These are phyloP conservation scores for Drosophila putrida DNA, from an alignment of 2,888 invertebrate genomes.

Conservation along the genomic window DNA sequence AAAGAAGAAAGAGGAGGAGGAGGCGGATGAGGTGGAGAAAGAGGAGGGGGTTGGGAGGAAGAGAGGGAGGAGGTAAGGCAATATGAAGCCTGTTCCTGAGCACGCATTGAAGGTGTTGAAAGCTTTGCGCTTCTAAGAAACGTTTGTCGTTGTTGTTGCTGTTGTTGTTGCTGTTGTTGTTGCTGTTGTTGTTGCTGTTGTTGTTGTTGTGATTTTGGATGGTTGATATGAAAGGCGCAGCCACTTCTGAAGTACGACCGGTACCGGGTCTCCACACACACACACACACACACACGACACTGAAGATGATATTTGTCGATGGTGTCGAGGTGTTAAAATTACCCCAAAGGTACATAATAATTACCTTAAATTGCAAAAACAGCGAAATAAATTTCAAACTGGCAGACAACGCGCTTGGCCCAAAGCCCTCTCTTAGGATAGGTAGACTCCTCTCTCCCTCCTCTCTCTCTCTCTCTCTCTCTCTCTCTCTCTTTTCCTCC, in stretches of 20 bases:
- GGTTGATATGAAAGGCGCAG: slow-evolving; percentile 68
- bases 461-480: background rate
- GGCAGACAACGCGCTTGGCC: slow-evolving; percentile 53
- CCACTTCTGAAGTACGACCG: slow-evolving; percentile 59
- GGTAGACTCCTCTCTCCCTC: slow-evolving; percentile 9
- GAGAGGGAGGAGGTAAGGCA: background rate
- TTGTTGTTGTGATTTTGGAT: slow-evolving; percentile 72
- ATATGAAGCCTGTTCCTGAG: slow-evolving; percentile 57
- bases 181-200: slow-evolving; percentile 58
- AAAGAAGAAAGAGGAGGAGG: background rate
- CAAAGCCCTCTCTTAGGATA: slow-evolving; percentile 44
- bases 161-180: slow-evolving; percentile 63
- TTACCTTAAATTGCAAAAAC: slow-evolving; percentile 85
- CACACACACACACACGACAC: slow-evolving; percentile 5
- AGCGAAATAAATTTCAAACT: slow-evolving; percentile 83
- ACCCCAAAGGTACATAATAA: slow-evolving; percentile 85
- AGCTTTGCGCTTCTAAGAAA: slow-evolving; percentile 83
- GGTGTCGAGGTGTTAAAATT: slow-evolving; percentile 85
- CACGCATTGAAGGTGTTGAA: slow-evolving; percentile 82
- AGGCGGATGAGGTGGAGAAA: background rate
- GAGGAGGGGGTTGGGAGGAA: background rate
- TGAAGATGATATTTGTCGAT: slow-evolving; percentile 83
- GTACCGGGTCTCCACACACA: slow-evolving; percentile 18
- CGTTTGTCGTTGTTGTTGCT: slow-evolving; percentile 66
- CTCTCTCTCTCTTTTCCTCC: background rate